Percentiles rank a stretch among this genome's conserved stretches.
phyloP scores from a whole-genome alignment of 2,797 vertebrate species.

The Cheirogaleus major region DNA sequence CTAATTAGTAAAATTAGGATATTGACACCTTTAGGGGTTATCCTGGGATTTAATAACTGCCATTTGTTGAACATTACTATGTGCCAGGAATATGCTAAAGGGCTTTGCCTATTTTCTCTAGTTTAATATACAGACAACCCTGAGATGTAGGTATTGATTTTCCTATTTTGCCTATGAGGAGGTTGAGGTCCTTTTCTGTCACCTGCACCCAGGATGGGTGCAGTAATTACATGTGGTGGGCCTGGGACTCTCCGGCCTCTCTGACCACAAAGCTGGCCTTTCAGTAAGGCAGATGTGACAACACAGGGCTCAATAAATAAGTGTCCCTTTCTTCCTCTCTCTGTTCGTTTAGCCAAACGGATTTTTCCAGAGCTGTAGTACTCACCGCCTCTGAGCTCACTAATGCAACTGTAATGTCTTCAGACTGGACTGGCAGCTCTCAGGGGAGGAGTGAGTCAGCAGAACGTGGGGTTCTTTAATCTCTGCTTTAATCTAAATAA shows the following conservation, averaged over 20 bases:
- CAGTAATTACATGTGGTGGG: fast-evolving
- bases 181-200: neutral
- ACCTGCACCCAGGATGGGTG: neutral
- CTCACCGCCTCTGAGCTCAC: neutral
- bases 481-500: neutral
- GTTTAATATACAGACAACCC: neutral
- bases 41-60: too few relatives aligned
- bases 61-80: too few relatives aligned
- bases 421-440: neutral
- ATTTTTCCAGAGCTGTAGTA: neutral
- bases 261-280: neutral
- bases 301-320: fast-evolving
- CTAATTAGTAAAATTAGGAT: neutral
- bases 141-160: neutral
- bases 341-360: neutral
- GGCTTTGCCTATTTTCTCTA: neutral
- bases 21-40: too few relatives aligned
- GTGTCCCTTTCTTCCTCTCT: neutral
- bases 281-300: fast-evolving
- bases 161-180: neutral
- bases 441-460: neutral
- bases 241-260: neutral
- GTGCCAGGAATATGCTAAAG: neutral
- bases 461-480: neutral
- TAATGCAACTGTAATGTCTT: neutral